Percentiles rank a stretch among this genome's conserved stretches.
These are phyloP conservation scores for Boloria euphrosyne DNA, from an alignment of 2,888 invertebrate genomes.

Conservation along the genomic window DNA sequence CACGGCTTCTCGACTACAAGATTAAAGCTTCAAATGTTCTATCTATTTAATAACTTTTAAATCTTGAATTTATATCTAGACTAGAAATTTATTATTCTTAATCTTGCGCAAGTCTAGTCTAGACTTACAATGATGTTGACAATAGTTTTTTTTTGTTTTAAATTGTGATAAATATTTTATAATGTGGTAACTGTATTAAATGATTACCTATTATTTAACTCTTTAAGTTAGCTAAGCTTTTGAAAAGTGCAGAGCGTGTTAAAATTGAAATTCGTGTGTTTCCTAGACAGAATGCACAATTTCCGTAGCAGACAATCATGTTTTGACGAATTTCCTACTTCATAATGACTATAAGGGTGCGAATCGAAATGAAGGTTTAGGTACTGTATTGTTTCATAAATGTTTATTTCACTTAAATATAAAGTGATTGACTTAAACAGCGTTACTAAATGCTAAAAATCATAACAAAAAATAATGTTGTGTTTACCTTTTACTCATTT, in stretches of 20 bases:
- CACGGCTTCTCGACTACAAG: slow-evolving; percentile 37
- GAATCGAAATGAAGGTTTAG: slow-evolving; percentile 30
- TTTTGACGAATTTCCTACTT: slow-evolving; percentile 46
- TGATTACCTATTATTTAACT: not conserved
- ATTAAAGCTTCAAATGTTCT: slow-evolving; percentile 38
- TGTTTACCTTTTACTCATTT: not conserved
- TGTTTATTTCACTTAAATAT: slow-evolving; percentile 11
- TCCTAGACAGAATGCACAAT: slow-evolving; percentile 44
- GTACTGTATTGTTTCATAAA: slow-evolving; percentile 26
- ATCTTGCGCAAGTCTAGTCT: too few species aligned
- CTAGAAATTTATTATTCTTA: too few species aligned
- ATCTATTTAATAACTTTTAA: slow-evolving; percentile 34
- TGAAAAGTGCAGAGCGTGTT: slow-evolving; percentile 16
- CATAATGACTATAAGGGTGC: slow-evolving; percentile 42
- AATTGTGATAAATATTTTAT: too few species aligned
- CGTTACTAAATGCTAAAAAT: not conserved
- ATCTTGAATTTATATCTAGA: slow-evolving; percentile 9
- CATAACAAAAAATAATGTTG: not conserved
- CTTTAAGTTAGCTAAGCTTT: slow-evolving; percentile 3
- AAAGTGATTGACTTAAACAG: not conserved
- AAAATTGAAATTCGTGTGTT: slow-evolving; percentile 39
- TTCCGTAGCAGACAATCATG: slow-evolving; percentile 46
- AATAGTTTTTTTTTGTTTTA: too few species aligned
- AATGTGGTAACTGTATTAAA: not conserved
- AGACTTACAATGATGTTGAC: too few species aligned